Conservation (phyloP, 2,797 vertebrate genomes). For the Cynodonichthys magdalenae region DNA sequence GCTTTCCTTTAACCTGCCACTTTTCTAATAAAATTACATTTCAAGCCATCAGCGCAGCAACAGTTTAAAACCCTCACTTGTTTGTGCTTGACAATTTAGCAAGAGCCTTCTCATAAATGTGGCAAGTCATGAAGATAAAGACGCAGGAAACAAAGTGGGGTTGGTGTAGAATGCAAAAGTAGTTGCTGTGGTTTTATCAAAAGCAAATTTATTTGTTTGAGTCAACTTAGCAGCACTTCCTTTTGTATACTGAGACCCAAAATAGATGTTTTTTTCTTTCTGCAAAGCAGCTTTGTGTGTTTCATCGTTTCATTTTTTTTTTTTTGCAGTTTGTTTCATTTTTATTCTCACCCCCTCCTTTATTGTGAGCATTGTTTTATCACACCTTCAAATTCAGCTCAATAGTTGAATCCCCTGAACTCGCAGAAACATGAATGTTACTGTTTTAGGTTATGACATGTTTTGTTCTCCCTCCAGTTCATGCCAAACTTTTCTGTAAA, state of each 20-base stretch:
- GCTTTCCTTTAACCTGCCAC: constrained; percentile 56
- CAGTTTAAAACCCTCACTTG: constrained; percentile 49
- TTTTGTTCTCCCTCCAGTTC: constrained; percentile 63
- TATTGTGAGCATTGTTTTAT: constrained; percentile 65
- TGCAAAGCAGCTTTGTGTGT: constrained; percentile 72
- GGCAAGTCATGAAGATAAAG: constrained; percentile 76
- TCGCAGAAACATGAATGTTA: constrained; percentile 66
- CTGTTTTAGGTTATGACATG: constrained; percentile 70
- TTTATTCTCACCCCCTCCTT: constrained; percentile 11
- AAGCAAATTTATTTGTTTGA: constrained; percentile 86
- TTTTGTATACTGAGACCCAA: constrained; percentile 80
- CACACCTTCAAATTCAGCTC: constrained; percentile 71
- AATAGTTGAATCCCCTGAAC: constrained; percentile 54
- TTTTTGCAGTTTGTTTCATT: constrained; percentile 26
- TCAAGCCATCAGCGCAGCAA: constrained; percentile 41
- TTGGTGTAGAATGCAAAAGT: constrained; percentile 86
- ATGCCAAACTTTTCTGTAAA: constrained; percentile 57
- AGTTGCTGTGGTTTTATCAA: constrained; percentile 85
- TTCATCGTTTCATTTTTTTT: constrained; percentile 63
- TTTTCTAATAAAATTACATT: constrained; percentile 68
- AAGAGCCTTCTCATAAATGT: constrained; percentile 73
- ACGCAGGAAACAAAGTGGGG: constrained; percentile 81
- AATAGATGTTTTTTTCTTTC: constrained; percentile 78
- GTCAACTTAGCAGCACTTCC: constrained; percentile 84
- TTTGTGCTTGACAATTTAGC: constrained; percentile 69